These are phyloP conservation scores for Ophion ellenae DNA, from an alignment of 2,888 invertebrate genomes.

Conservation along the genomic window DNA sequence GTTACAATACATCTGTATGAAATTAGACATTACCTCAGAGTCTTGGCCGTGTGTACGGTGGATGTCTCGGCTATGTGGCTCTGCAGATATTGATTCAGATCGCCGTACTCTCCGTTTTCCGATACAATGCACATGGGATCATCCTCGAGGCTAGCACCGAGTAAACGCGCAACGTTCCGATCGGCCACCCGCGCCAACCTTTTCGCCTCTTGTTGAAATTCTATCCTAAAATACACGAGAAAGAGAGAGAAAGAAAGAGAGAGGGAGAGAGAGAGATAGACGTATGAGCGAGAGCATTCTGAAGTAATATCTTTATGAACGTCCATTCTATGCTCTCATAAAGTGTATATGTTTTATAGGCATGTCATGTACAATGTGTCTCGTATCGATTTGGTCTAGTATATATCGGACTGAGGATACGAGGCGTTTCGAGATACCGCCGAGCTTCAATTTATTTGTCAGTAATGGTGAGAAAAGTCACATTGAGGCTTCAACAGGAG, in stretches of 20 bases:
- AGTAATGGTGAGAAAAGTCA: neutral
- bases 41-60: constrained; percentile 87
- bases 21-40: constrained; percentile 87
- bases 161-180: constrained; percentile 89
- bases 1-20: constrained; percentile 4
- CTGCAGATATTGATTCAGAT: constrained; percentile 93
- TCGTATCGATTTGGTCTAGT: constrained; percentile 35
- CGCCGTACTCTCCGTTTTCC: constrained; percentile 91
- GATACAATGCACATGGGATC: constrained; percentile 91
- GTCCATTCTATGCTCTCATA: constrained; percentile 45
- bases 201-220: constrained; percentile 90
- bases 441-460: neutral
- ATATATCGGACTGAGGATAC: constrained; percentile 2
- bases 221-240: constrained; percentile 84
- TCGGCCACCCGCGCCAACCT: constrained; percentile 89
- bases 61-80: constrained; percentile 91
- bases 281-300: constrained; percentile 61
- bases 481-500: too few species aligned
- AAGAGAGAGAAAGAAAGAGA: constrained; percentile 28
- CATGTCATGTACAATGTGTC: constrained; percentile 9
- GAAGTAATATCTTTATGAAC: constrained; percentile 75
- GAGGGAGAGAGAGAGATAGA: neutral
- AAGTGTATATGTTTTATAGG: constrained; percentile 40
- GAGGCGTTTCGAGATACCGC: neutral
- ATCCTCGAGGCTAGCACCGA: constrained; percentile 90